Percentiles rank a stretch among this genome's conserved stretches.
Conservation (phyloP, 37 sponge, comb jelly and placozoan genomes). For the Diacarnus erythraeanus region DNA sequence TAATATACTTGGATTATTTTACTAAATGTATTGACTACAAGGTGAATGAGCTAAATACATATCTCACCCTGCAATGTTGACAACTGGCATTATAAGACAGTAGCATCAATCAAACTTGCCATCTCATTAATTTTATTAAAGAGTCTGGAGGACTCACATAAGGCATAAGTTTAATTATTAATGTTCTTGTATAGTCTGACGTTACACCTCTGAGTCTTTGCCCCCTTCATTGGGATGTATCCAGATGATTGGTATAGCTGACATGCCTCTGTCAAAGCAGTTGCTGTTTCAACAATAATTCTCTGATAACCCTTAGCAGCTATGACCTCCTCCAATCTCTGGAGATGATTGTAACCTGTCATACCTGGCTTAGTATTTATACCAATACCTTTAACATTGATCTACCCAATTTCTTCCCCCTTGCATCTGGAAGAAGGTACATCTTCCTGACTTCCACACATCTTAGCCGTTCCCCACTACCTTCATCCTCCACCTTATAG, state of each 20-base stretch:
- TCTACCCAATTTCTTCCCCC: conserved; percentile 62
- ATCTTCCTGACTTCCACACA: conserved; percentile 64
- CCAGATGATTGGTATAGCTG: conserved; percentile 34
- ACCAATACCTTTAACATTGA: conserved; percentile 33
- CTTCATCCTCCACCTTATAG: conserved; percentile 20
- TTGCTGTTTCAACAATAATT: conserved; percentile 50
- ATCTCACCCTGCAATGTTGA: no score
- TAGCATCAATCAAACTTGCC: no score
- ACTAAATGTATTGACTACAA: no score
- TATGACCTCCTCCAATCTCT: conserved; percentile 47
- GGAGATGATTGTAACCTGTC: no score
- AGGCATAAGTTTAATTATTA: no score
- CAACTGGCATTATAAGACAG: no score
- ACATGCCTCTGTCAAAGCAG: conserved; percentile 54
- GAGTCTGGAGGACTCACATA: no score
- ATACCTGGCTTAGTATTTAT: background rate
- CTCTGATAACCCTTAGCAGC: conserved; percentile 32
- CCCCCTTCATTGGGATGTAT: conserved; percentile 10
- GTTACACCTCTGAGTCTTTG: conserved; percentile 26
- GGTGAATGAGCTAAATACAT: no score
- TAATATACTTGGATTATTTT: no score
- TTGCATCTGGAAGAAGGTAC: conserved; percentile 55
- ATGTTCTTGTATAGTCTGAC: conserved; percentile 2
- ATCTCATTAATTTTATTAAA: no score
- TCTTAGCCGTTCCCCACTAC: background rate